Evolutionary conservation across 1,140 invertebrate genomes (phyloP), one percentile per base, ranked within the genome.

Genomic region (Tetragnatha versicolor): DNA sequence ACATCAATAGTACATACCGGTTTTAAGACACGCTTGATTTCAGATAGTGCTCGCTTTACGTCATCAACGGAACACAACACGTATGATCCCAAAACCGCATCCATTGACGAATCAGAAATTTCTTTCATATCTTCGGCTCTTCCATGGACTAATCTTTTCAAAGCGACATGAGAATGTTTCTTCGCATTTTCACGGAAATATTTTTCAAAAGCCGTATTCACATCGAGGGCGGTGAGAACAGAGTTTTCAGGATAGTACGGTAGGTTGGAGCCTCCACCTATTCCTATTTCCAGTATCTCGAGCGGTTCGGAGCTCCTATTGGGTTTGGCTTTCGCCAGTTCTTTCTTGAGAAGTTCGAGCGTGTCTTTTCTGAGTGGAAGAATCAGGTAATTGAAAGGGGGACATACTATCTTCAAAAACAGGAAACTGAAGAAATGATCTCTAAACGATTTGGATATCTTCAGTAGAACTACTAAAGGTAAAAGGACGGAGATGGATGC

Each of bases 21-120:
- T 51, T 70, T 70, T 14, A 86, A 78, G 2, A 86, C 84, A 12
- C 85, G 60, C 10, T 79, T 76, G 22, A 86, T 81, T 81, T 86
- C 84, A 39, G 81, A 69, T 17, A 86, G 35, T 9, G 82, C 80
- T 49, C 72, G 61, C 35, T 58, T 33, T 3, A 83, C 35, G 72
- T 85, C 75, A 17, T 68, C 37, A n/a, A 85, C 84, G 49, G 79
- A 81, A 61, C 85, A 86, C 2, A 85, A 68, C 0, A 86, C 84
- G n/a, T 81, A 51, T 12, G 83, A 84, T 5, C 82, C 80, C 7
- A 85, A 84, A 4, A 85, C 84, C 9, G 81, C 82, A 65, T 86
- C 84, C 2, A 85, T 81, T 25, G 81, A 82, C 9, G 80, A 70
- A 31, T 82, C 73, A 49, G 65, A 31, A 25, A 85, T 77, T 27